These are phyloP conservation scores for Tetraneura akinire DNA, from an alignment of 1,140 invertebrate species.

Conservation along the genomic window DNA sequence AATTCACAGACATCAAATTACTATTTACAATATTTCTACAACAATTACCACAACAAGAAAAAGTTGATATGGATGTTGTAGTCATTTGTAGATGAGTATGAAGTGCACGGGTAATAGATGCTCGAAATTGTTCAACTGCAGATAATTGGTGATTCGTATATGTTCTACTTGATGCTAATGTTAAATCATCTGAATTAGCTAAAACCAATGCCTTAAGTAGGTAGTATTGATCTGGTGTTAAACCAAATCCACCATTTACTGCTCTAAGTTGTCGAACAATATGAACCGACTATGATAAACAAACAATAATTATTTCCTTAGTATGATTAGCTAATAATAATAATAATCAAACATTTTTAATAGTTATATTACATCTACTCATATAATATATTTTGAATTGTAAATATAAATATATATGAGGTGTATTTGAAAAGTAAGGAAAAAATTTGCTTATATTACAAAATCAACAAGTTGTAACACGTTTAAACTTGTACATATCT, in stretches of 20 bases:
- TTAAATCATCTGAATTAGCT: slow-evolving; percentile 85
- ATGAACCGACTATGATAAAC: slow-evolving; percentile 71
- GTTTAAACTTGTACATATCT: no score
- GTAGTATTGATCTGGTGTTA: slow-evolving; percentile 69
- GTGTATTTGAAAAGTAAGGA: no score
- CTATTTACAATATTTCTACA: not conserved
- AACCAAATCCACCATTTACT: not conserved
- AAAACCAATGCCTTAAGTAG: slow-evolving; percentile 89
- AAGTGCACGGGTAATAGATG: slow-evolving; percentile 65
- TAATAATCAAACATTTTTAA: no score
- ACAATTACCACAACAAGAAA: slow-evolving; percentile 12
- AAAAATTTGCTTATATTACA: no score
- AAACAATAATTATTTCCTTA: not conserved
- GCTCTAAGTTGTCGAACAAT: slow-evolving; percentile 82
- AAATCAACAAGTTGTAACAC: no score
- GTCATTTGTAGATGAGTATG: slow-evolving; percentile 16
- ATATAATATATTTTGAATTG: no score
- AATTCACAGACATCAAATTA: no score
- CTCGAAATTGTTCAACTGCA: slow-evolving; percentile 81
- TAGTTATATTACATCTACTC: no score
- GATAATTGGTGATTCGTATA: slow-evolving; percentile 56
- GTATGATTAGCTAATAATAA: no score
- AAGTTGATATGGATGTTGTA: not conserved
- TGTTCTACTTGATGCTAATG: not conserved
- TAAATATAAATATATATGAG: no score